Percentiles rank a stretch among this genome's conserved stretches.
Evolutionary conservation across 2,797 vertebrate genomes (phyloP).

Genomic region (Sebastes kiyomatsui): DNA sequence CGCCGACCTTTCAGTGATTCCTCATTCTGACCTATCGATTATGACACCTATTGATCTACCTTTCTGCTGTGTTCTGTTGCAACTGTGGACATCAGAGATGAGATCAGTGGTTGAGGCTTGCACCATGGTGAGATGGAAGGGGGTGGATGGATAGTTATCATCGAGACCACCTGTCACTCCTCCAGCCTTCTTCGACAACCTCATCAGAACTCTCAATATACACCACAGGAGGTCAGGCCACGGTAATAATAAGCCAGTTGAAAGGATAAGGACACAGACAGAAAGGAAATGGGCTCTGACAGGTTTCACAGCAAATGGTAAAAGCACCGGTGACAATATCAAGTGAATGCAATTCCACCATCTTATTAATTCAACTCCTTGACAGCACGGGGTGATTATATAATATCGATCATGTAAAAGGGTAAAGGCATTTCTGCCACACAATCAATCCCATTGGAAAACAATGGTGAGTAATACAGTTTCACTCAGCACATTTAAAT

Average conservation of each 20-base stretch:
- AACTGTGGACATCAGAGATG: conserved; percentile 41
- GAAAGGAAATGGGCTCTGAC: conserved; percentile 16
- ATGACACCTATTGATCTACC: conserved; percentile 66
- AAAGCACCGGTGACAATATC: conserved; percentile 21
- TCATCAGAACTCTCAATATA: conserved; percentile 61
- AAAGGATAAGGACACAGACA: conserved; percentile 49
- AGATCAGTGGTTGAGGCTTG: conserved; percentile 45
- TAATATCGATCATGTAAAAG: background rate
- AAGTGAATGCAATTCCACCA: background rate
- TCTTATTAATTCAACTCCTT: conserved; percentile 25
- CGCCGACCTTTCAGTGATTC: conserved; percentile 59
- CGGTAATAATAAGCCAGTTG: conserved; percentile 53
- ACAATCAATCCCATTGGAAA: background rate
- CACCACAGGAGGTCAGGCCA: conserved; percentile 53
- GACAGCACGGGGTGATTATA: background rate
- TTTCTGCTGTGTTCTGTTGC: conserved; percentile 63
- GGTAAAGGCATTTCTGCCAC: conserved; percentile 3
- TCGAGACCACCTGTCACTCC: conserved; percentile 69
- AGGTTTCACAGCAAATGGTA: conserved; percentile 29
- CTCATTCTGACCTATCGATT: conserved; percentile 76
- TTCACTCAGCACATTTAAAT: background rate
- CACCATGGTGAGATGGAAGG: conserved; percentile 40
- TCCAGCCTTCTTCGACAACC: conserved; percentile 48
- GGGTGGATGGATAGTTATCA: conserved; percentile 58
- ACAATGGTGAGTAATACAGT: background rate